Percentiles rank a stretch among this genome's conserved stretches.
Conservation (phyloP, 2,113 vertebrate species). For the Haplochromis vanheusdeni region DNA sequence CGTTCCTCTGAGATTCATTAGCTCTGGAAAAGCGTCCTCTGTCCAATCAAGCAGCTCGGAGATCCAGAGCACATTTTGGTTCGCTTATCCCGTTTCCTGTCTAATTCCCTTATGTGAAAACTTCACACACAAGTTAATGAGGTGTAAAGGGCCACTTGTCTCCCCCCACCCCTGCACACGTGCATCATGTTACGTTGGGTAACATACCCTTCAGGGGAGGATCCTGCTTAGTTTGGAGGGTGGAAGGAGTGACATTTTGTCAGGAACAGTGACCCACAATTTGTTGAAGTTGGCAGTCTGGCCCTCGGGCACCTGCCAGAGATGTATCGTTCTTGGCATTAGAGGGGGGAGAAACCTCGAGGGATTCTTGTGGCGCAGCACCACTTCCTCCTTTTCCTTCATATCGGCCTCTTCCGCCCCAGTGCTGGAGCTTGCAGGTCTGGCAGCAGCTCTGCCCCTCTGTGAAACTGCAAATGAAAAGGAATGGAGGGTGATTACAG, state of each 20-base stretch:
- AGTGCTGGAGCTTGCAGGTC: conserved; percentile 1
- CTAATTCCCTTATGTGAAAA: conserved; percentile 38
- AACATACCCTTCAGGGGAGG: not conserved
- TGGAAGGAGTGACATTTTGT: not conserved
- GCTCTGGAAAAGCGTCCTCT: not conserved
- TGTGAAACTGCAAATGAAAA: conserved; percentile 61
- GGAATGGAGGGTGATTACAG: conserved; percentile 61
- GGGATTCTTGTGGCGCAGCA: conserved; percentile 20
- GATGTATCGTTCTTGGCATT: conserved; percentile 36
- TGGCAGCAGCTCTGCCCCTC: conserved; percentile 24
- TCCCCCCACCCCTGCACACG: not conserved
- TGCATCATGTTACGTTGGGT: not conserved
- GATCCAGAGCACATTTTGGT: conserved; percentile 27
- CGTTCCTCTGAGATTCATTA: not conserved
- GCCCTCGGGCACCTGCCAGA: conserved; percentile 44
- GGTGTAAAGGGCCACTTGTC: conserved; percentile 37
- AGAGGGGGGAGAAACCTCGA: not conserved
- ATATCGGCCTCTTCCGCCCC: not conserved
- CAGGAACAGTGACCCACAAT: conserved; percentile 27
- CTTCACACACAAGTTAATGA: conserved; percentile 43
- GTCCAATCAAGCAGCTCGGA: conserved; percentile 14
- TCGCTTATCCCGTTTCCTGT: not conserved
- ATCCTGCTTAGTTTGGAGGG: not conserved
- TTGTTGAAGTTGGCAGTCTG: conserved; percentile 52
- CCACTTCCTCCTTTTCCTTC: not conserved